Evolutionary conservation across 2,888 invertebrate genomes (phyloP), one percentile per base, ranked within the genome.

Genomic region (Lingula anatina): DNA sequence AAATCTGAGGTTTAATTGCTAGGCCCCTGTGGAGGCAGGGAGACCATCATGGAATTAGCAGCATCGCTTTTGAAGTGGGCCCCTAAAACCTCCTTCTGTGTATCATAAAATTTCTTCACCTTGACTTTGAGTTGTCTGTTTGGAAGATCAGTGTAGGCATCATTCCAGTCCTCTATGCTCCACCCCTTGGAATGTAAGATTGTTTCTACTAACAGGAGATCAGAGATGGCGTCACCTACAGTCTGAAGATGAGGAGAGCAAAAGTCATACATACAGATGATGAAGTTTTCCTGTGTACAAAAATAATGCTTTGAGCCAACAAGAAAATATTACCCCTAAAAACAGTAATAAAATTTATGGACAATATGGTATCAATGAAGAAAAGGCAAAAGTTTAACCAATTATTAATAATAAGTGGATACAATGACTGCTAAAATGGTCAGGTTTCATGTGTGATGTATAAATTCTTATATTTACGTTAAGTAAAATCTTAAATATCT

Each of bases 151-250:
- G 71, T 75, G 71, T 99, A 99, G 9, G 86, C 81, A 1, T 77
- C 71, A 64, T 87, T 83, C 99, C 99, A 99, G 44, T 89, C 84
- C 27, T 79, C 75, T 1, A 87, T 81, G 63, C 84, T 82, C 86
- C 90, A 90, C 3, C 89, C 92, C 56, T 86, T 85, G 2, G 85
- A 83, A 62, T 87, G 85, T 24, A 99, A 82, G 45, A 96, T 87
- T 0, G 88, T 86, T 78, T 99, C 99, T 1, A 97, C 94, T 4
- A 95, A 76, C 50, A 99, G 81, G 83, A 99, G 83, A 71, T 97
- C 97, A 0, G 96, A 93, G 47, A 99, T 86, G 2, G 97, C 97
- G 80, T 99, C 99, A 0, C 99, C 99, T 0, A 97, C 73, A 36
- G 76, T 74, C 77, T 66, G 64, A n/a, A n/a, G n/a, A n/a, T n/a